Conservation (phyloP, 2,113 vertebrate species). For the Sterrhoptilus dennistouni region DNA sequence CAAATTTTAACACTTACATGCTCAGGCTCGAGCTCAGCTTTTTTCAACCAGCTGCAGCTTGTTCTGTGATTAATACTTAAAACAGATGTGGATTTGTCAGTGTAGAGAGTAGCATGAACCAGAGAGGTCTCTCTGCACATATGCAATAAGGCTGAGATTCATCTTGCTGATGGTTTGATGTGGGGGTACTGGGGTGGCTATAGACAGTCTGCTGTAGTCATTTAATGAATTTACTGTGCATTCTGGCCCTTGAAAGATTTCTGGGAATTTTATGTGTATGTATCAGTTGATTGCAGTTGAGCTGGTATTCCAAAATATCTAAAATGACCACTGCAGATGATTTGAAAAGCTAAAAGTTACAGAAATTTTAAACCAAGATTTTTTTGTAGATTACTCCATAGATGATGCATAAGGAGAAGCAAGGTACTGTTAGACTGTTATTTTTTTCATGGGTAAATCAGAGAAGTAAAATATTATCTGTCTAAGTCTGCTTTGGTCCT, state of each 20-base stretch:
- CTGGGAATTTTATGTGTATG: not conserved
- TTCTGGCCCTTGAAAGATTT: not conserved
- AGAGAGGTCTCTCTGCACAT: not conserved
- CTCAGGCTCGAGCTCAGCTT: not conserved
- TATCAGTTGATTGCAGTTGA: not conserved
- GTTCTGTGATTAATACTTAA: not conserved
- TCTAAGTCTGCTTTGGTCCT: not conserved
- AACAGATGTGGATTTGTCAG: not conserved
- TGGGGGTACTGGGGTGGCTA: not conserved
- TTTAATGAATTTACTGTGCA: not conserved
- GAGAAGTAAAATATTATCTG: not conserved
- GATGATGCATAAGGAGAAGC: not conserved
- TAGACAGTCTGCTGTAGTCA: not conserved
- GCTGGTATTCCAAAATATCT: not conserved
- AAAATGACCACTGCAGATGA: not conserved
- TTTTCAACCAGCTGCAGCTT: not conserved
- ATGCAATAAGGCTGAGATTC: not conserved
- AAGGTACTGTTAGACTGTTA: not conserved
- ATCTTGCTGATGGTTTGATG: not conserved
- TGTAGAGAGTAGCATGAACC: not conserved
- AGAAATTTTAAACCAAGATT: not conserved
- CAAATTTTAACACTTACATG: not conserved
- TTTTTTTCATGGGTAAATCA: not conserved
- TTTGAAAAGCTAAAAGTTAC: not conserved
- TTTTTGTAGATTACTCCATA: constrained; percentile 6